These are phyloP conservation scores for Acipenser oxyrinchus DNA, from an alignment of 2,797 vertebrate genomes.

Conservation along the genomic window DNA sequence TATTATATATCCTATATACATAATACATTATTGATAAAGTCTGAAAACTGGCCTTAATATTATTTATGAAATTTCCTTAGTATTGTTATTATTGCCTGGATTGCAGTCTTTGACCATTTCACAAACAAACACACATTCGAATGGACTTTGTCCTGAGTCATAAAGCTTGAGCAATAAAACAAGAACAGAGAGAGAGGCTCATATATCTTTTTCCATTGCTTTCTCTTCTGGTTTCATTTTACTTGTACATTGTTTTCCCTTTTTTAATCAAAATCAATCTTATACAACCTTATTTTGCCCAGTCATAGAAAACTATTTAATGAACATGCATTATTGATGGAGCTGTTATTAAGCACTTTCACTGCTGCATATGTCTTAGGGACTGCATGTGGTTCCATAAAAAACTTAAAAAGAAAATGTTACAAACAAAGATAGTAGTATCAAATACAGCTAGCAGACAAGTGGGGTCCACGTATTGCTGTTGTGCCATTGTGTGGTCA, in stretches of 20 bases:
- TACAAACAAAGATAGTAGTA: not conserved
- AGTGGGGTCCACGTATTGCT: too few species aligned
- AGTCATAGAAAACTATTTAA: conserved; percentile 10
- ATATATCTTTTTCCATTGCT: not conserved
- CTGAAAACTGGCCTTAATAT: too few species aligned
- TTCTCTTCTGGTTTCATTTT: not conserved
- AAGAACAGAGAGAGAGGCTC: not conserved
- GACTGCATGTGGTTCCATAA: not conserved
- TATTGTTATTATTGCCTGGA: too few species aligned
- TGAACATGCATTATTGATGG: conserved; percentile 14
- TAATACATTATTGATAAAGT: too few species aligned
- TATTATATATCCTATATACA: too few species aligned
- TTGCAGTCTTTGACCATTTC: too few species aligned
- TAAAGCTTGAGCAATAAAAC: not conserved
- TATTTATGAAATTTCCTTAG: too few species aligned
- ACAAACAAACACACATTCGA: not conserved
- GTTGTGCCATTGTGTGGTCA: too few species aligned
- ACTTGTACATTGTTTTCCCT: not conserved
- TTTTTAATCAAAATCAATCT: conserved; percentile 8
- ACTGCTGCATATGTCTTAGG: conserved; percentile 2
- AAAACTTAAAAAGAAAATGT: conserved; percentile 1
- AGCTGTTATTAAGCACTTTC: conserved; percentile 14
- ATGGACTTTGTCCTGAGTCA: not conserved
- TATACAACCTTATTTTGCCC: not conserved
- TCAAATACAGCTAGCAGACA: not conserved